Percentiles rank a stretch among this genome's conserved stretches.
Conservation (phyloP, 2,888 invertebrate genomes). For the Scaptomyza caliginosa region DNA sequence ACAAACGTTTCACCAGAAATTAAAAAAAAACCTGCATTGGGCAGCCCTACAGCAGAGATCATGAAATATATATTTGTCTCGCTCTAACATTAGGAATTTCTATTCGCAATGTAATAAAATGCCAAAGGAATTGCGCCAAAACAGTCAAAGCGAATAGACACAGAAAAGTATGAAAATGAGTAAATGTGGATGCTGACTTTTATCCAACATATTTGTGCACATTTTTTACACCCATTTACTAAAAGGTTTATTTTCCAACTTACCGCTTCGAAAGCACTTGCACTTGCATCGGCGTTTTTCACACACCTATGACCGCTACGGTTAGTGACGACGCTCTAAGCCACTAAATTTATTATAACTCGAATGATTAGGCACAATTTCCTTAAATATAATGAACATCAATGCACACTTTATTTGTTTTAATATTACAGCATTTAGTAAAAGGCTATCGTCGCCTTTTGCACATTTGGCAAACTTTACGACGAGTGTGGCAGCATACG, state of each 20-base stretch:
- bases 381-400: background rate
- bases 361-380: background rate
- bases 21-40: constrained; percentile 10
- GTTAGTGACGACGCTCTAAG: background rate
- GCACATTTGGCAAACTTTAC: constrained; percentile 53
- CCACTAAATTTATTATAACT: constrained; percentile 1
- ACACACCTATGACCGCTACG: constrained; percentile 19
- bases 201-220: background rate
- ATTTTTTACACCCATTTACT: background rate
- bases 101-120: constrained; percentile 42
- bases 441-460: constrained; percentile 21
- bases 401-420: constrained; percentile 22
- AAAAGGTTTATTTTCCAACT: constrained; percentile 34
- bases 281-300: constrained; percentile 38
- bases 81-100: constrained; percentile 29
- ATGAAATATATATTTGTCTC: constrained; percentile 45
- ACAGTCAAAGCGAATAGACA: constrained; percentile 60
- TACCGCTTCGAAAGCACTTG: constrained; percentile 37
- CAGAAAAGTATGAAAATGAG: constrained; percentile 19
- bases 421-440: background rate
- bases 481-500: constrained; percentile 32
- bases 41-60: constrained; percentile 8
- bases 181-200: constrained; percentile 8
- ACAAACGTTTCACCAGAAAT: background rate
- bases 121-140: constrained; percentile 77